Evolutionary conservation across 2,113 vertebrate species (phyloP), one percentile per base, ranked within the genome.

Genomic region (Leucosticte australis): DNA sequence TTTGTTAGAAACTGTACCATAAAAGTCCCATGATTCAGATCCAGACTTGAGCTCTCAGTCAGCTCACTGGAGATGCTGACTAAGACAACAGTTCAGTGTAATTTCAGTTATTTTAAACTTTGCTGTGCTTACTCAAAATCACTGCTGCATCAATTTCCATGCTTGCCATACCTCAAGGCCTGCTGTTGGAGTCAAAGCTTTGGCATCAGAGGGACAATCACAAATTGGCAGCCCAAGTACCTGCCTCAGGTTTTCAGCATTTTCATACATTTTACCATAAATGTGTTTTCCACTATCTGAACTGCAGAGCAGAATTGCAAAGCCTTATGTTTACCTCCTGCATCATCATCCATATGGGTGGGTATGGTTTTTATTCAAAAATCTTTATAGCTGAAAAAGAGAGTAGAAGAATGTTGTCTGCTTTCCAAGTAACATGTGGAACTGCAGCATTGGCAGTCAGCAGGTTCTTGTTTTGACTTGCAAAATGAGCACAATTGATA

Each of bases 391-490:
- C 17, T 67, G 27, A 37, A 65, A 86, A 80, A 53, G 41, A 89
- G 23, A 75, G 47, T 13, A 64, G 37, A 70, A 85, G 27, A 88
- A 57, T 82, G 37, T 46, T 64, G 42, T 84, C 47, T 88, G 26
- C 42, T 84, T 96, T 93, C 71, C 47, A 96, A 88, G 67, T 90
- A 77, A 63, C 37, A 60, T 27, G 83, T 80, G 71, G 44, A 95
- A 39, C 46, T 81, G 35, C 62, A 44, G 39, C 57, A 53, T 59
- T 80, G 76, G 55, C 64, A 91, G 57, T 59, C 53, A 85, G 76
- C 64, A 76, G 33, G 69, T 84, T 92, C 69, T 57, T 94, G 92
- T 94, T 95, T 95, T 95, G 90, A 96, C 83, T 95, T 96, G 95
- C 63, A 91, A 94, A 97, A 78, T 24, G 73, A 94, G 42, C 57